A percentile compares a stretch with the other conserved stretches of the same genome.
phyloP scores from a whole-genome alignment of 2,113 vertebrate species.

The Vimba vimba region DNA sequence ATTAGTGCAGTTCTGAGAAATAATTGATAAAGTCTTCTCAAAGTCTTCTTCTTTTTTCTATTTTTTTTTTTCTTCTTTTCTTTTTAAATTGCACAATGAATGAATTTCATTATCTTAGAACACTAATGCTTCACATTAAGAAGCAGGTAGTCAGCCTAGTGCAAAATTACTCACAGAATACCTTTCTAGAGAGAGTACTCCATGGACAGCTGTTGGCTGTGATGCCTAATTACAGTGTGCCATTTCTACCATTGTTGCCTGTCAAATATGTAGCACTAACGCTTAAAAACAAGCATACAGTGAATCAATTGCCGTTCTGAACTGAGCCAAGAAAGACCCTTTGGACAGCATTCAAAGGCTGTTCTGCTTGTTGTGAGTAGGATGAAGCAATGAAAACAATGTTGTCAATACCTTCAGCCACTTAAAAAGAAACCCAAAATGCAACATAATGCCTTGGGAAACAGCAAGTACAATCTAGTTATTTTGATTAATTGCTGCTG shows the following conservation, averaged over 20 bases:
- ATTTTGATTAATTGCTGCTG: slow-evolving; percentile 24
- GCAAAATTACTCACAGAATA: slow-evolving; percentile 5
- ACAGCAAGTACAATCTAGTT: neutral
- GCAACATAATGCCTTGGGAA: neutral
- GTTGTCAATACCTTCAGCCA: slow-evolving; percentile 1
- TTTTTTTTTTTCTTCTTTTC: too few relatives aligned
- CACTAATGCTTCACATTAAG: neutral
- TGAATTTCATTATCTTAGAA: neutral
- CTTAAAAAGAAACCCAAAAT: slow-evolving; percentile 16
- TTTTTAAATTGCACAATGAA: neutral
- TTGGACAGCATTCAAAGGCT: neutral
- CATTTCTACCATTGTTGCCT: slow-evolving; percentile 3
- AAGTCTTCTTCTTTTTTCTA: too few relatives aligned
- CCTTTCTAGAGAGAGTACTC: neutral
- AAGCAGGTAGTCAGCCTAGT: slow-evolving; percentile 1
- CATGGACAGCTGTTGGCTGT: slow-evolving; percentile 26
- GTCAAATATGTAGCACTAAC: slow-evolving; percentile 9
- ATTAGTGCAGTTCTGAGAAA: neutral
- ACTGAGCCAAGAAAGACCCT: neutral
- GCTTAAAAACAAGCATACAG: neutral
- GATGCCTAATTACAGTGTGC: neutral
- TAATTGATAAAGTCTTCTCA: neutral
- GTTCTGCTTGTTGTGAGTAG: neutral
- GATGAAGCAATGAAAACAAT: neutral
- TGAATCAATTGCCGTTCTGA: neutral